Evolutionary conservation across 2,888 invertebrate species (phyloP).

Genomic region (Hirtodrosophila duncani): DNA sequence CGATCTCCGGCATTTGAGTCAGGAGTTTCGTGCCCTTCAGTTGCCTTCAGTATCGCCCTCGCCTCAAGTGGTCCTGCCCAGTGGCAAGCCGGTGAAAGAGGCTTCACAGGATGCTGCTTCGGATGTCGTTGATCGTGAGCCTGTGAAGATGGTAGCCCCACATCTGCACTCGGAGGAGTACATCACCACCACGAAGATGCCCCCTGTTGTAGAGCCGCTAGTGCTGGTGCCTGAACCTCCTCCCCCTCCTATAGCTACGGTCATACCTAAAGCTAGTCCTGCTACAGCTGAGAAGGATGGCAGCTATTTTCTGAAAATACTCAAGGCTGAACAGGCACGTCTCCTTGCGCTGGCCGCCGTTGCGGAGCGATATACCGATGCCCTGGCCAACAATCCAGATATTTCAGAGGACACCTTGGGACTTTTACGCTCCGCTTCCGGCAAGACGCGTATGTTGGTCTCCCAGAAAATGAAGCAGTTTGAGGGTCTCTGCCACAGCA

Average conservation of each 20-base stretch:
- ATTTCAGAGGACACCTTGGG: conserved; percentile 90
- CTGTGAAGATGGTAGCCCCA: neutral
- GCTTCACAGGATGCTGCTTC: neutral
- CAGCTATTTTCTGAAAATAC: conserved; percentile 86
- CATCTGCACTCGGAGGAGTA: conserved; percentile 31
- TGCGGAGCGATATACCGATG: conserved; percentile 84
- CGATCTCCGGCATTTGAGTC: conserved; percentile 88
- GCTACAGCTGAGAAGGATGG: conserved; percentile 80
- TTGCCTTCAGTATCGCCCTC: conserved; percentile 82
- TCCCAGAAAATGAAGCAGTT: conserved; percentile 98
- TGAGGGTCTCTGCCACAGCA: conserved; percentile 85
- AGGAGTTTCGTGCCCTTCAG: conserved; percentile 92
- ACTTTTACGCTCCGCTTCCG: conserved; percentile 90
- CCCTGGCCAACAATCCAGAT: conserved; percentile 79
- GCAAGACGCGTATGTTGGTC: conserved; percentile 92
- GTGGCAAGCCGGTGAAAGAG: conserved; percentile 6
- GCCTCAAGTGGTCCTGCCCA: conserved; percentile 25
- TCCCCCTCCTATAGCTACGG: too few species aligned
- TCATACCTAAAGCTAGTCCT: neutral
- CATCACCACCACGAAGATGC: conserved; percentile 21
- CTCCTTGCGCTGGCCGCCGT: conserved; percentile 84
- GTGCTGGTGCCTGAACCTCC: neutral
- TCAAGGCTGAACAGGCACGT: conserved; percentile 86
- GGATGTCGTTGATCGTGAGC: conserved; percentile 65
- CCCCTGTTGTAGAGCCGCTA: neutral